A percentile compares a stretch with the other conserved stretches of the same genome.
Evolutionary conservation across 2,888 invertebrate genomes (phyloP).

Genomic region (Diaperis boleti): DNA sequence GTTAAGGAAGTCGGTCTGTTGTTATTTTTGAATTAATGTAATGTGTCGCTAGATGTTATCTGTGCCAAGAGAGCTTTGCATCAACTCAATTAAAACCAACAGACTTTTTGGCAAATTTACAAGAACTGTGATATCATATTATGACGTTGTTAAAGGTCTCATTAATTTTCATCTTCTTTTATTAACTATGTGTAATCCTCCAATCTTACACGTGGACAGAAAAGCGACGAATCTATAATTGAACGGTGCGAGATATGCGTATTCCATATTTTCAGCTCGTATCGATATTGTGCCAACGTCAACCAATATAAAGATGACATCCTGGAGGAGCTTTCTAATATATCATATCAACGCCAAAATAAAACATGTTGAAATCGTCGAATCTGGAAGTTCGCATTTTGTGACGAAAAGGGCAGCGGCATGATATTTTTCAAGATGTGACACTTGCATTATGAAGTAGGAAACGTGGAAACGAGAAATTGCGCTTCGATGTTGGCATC

Average conservation of each 20-base stretch:
- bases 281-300: slow-evolving; percentile 31
- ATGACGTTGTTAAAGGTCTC: slow-evolving; percentile 16
- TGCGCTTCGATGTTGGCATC: slow-evolving; percentile 7
- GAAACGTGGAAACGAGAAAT: slow-evolving; percentile 1
- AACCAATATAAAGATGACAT: slow-evolving; percentile 33
- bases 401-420: not conserved
- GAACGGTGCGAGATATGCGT: slow-evolving; percentile 4
- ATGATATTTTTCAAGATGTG: slow-evolving; percentile 22
- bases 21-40: slow-evolving; percentile 21
- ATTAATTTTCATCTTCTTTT: slow-evolving; percentile 8
- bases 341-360: slow-evolving; percentile 18
- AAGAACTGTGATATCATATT: slow-evolving; percentile 15
- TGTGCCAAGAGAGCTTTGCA: slow-evolving; percentile 20
- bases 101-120: slow-evolving; percentile 29
- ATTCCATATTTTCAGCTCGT: slow-evolving; percentile 16
- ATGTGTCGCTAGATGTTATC: slow-evolving; percentile 19
- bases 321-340: slow-evolving; percentile 11
- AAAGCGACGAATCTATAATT: slow-evolving; percentile 6
- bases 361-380: slow-evolving; percentile 7
- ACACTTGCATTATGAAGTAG: slow-evolving; percentile 15
- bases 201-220: slow-evolving; percentile 10
- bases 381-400: too few relatives aligned
- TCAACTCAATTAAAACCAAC: slow-evolving; percentile 25
- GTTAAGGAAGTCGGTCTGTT: slow-evolving; percentile 18
- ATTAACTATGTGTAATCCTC: slow-evolving; percentile 8